Evolutionary conservation across 64 coral and sea anemone genomes (phyloP).

Genomic region (Montipora efflorescens): DNA sequence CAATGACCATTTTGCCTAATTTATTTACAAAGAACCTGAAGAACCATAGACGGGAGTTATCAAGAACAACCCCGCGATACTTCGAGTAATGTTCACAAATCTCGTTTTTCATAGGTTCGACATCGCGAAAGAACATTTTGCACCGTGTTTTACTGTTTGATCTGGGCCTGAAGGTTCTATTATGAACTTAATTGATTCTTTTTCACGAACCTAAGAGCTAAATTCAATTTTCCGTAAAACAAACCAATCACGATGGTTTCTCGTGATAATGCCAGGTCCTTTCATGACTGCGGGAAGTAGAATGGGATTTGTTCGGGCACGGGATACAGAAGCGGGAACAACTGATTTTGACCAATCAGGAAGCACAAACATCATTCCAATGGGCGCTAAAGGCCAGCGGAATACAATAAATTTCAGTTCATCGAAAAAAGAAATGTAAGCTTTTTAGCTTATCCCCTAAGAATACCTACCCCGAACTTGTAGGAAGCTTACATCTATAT

Average conservation of each 20-base stretch:
- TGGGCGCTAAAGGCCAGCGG: background rate
- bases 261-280: background rate
- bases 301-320: too few species aligned
- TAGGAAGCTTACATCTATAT: background rate
- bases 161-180: too few species aligned
- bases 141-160: too few species aligned
- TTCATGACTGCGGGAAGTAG: background rate
- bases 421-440: background rate
- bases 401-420: background rate
- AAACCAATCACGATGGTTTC: background rate
- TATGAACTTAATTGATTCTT: too few species aligned
- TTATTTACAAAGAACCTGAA: too few species aligned
- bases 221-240: background rate
- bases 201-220: background rate
- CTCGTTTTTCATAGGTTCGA: too few species aligned
- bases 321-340: background rate
- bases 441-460: background rate
- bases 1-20: too few species aligned
- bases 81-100: too few species aligned
- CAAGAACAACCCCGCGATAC: too few species aligned
- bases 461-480: background rate
- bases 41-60: too few species aligned
- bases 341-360: conserved; percentile 25
- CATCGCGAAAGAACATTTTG: too few species aligned
- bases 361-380: background rate